Evolutionary conservation across 2,797 vertebrate species (phyloP).

Genomic region (Philypnodon macrostomus): DNA sequence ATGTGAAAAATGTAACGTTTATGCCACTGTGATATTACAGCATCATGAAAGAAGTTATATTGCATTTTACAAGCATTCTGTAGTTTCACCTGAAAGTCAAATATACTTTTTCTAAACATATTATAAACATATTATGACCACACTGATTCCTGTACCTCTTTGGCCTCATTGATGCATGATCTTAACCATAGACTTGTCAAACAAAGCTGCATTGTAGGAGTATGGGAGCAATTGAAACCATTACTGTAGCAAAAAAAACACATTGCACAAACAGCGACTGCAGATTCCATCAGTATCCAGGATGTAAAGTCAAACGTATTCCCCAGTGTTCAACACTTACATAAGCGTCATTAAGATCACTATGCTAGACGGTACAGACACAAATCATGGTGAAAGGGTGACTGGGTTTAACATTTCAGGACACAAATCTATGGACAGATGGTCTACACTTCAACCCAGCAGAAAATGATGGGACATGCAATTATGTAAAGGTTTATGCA

Average conservation of each 20-base stretch:
- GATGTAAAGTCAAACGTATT: constrained; percentile 60
- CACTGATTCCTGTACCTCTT: too few relatives aligned
- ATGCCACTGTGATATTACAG: too few relatives aligned
- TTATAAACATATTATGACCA: too few relatives aligned
- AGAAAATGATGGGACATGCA: constrained; percentile 12
- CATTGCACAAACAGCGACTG: constrained; percentile 33
- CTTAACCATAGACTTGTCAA: too few relatives aligned
- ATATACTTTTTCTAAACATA: too few relatives aligned
- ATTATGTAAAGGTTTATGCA: constrained; percentile 60
- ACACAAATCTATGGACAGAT: constrained; percentile 30
- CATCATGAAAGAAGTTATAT: too few relatives aligned
- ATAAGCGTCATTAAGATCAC: constrained; percentile 40
- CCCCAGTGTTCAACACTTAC: constrained; percentile 50
- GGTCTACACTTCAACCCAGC: constrained; percentile 8
- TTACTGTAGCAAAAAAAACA: constrained; percentile 14
- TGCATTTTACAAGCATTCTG: too few relatives aligned
- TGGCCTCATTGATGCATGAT: too few relatives aligned
- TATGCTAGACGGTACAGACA: constrained; percentile 35
- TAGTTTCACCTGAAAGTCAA: too few relatives aligned
- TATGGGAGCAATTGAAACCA: constrained; percentile 35
- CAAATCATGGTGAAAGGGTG: constrained; percentile 20
- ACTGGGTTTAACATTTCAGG: constrained; percentile 21
- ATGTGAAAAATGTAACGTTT: too few relatives aligned
- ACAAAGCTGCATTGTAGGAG: constrained; percentile 34
- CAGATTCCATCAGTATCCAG: constrained; percentile 67